phyloP scores from a whole-genome alignment of 2,113 vertebrate species.

The Rhea pennata region DNA sequence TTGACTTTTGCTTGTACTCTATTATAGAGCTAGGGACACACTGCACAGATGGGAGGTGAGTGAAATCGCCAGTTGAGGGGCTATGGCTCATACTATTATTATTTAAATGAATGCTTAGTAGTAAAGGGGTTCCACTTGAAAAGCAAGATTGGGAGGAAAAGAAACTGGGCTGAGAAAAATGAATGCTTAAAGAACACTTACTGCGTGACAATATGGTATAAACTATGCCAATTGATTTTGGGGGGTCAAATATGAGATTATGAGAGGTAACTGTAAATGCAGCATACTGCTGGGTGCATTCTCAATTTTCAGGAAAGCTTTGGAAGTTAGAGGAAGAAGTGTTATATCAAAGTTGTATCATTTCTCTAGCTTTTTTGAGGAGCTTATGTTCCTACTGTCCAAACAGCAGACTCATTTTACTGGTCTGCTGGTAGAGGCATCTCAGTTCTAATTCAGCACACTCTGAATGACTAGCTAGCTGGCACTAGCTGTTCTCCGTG shows the following conservation, averaged over 20 bases:
- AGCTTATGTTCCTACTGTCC: neutral
- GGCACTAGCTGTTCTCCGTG: neutral
- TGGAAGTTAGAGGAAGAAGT: neutral
- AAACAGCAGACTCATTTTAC: neutral
- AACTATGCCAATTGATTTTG: neutral
- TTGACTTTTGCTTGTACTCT: neutral
- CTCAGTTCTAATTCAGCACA: neutral
- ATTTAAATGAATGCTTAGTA: slow-evolving; percentile 7
- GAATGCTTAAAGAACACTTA: neutral
- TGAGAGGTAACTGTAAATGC: neutral
- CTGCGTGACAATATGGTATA: neutral
- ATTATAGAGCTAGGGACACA: neutral
- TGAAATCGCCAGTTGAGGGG: neutral
- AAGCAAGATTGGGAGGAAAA: slow-evolving; percentile 7
- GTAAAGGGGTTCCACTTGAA: slow-evolving; percentile 14
- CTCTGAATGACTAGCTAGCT: neutral
- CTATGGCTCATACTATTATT: neutral
- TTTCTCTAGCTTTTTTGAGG: neutral
- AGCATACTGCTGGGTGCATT: neutral
- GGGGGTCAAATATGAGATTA: neutral
- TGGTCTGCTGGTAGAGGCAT: neutral
- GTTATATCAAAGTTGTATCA: neutral
- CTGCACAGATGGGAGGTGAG: neutral
- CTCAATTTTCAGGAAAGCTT: neutral
- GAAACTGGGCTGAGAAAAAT: neutral